A percentile compares a stretch with the other conserved stretches of the same genome.
phyloP scores from a whole-genome alignment of 2,797 vertebrate species.

The Saguinus oedipus region DNA sequence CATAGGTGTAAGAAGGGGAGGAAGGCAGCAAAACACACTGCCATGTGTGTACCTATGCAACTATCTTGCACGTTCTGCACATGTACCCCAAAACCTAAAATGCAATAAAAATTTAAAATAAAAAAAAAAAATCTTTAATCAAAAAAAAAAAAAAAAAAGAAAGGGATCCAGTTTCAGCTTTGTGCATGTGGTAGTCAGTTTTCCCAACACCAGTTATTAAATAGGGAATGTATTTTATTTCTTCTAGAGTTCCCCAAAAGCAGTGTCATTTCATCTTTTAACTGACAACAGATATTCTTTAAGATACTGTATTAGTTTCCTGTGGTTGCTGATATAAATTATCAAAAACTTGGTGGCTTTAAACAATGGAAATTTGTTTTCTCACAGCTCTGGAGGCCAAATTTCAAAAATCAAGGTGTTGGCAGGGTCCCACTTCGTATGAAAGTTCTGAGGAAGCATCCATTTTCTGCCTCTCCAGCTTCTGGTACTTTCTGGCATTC shows the following conservation, averaged over 20 bases:
- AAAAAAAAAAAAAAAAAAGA: no score
- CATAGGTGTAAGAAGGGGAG: no score
- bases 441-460: background rate
- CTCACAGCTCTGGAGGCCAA: background rate
- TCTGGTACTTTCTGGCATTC: background rate
- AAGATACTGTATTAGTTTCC: background rate
- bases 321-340: background rate
- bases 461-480: background rate
- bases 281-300: conserved; percentile 23
- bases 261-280: background rate
- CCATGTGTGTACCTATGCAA: no score
- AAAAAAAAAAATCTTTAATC: no score
- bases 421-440: background rate
- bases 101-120: no score
- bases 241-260: background rate
- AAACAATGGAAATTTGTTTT: conserved; percentile 3
- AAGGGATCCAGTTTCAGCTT: no score
- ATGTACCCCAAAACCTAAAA: no score
- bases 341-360: background rate
- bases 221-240: background rate
- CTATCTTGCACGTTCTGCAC: no score
- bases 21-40: no score
- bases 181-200: no score
- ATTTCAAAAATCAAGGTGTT: background rate
- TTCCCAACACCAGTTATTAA: no score